Conservation (phyloP, 37 sponge, comb jelly and placozoan genomes). For the Cliona cf. orientalis region DNA sequence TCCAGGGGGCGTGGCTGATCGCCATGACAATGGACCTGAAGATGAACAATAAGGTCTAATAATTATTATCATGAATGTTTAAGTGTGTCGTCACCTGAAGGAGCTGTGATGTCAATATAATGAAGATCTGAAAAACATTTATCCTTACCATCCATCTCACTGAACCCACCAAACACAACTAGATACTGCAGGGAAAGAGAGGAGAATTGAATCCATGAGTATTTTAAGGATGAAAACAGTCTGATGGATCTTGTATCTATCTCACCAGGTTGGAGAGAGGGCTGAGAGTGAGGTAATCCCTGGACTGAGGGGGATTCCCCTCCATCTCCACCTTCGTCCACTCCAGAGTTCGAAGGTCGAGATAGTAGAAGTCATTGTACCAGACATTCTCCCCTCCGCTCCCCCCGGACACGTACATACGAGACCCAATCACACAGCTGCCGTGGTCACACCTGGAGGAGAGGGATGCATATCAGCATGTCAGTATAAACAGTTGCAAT, state of each 20-base stretch:
- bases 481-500: neutral
- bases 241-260: neutral
- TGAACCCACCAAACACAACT: slow-evolving; percentile 68
- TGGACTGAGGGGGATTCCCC: slow-evolving; percentile 50
- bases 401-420: slow-evolving; percentile 53
- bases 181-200: slow-evolving; percentile 47
- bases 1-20: slow-evolving; percentile 1
- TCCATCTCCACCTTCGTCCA: slow-evolving; percentile 49
- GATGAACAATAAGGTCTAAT: neutral
- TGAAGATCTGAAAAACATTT: slow-evolving; percentile 49
- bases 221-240: neutral
- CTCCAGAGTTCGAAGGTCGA: slow-evolving; percentile 39
- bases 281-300: slow-evolving; percentile 65
- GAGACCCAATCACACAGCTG: slow-evolving; percentile 31
- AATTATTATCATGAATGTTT: neutral
- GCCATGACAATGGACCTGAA: slow-evolving; percentile 36
- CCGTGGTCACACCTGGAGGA: slow-evolving; percentile 72
- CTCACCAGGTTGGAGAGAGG: slow-evolving; percentile 48
- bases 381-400: slow-evolving; percentile 62
- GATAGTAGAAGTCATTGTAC: slow-evolving; percentile 58
- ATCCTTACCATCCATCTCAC: slow-evolving; percentile 23
- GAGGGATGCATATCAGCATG: neutral
- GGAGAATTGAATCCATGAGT: neutral
- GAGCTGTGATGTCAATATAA: slow-evolving; percentile 24
- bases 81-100: neutral